Evolutionary conservation across 2,888 invertebrate genomes (phyloP).

Genomic region (Protodeltote pygarga): DNA sequence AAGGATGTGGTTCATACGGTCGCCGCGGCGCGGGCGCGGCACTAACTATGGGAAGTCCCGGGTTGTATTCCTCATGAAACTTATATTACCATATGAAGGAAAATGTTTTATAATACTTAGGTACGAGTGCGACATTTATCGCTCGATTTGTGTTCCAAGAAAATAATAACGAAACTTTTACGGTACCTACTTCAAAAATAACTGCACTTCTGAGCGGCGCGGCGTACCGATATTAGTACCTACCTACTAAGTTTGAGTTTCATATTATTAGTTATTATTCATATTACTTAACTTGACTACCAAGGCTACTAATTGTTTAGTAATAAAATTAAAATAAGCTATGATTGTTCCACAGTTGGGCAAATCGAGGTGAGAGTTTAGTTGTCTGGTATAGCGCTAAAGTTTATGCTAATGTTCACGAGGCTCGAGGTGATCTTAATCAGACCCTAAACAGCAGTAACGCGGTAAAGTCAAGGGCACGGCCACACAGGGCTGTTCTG

Average conservation of each 20-base stretch:
- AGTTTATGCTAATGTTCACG: constrained; percentile 31
- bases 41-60: too few relatives aligned
- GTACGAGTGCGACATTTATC: too few relatives aligned
- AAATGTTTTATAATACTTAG: too few relatives aligned
- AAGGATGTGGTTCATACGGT: not conserved
- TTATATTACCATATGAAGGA: too few relatives aligned
- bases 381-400: constrained; percentile 8
- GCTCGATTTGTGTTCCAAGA: constrained; percentile 1
- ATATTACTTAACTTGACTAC: too few relatives aligned
- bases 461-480: constrained; percentile 33
- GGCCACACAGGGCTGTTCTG: constrained; percentile 2
- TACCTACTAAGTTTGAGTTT: too few relatives aligned
- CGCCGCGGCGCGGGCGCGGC: too few relatives aligned
- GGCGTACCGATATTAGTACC: not conserved
- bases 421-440: constrained; percentile 46
- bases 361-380: too few relatives aligned
- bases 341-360: too few relatives aligned
- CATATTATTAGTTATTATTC: constrained; percentile 29
- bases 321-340: too few relatives aligned
- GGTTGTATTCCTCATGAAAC: too few relatives aligned
- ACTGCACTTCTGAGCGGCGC: not conserved
- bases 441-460: constrained; percentile 23
- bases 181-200: not conserved
- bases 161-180: constrained; percentile 5
- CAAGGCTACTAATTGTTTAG: too few relatives aligned